Evolutionary conservation across 2,113 vertebrate genomes (phyloP).

Genomic region (Meriones unguiculatus): DNA sequence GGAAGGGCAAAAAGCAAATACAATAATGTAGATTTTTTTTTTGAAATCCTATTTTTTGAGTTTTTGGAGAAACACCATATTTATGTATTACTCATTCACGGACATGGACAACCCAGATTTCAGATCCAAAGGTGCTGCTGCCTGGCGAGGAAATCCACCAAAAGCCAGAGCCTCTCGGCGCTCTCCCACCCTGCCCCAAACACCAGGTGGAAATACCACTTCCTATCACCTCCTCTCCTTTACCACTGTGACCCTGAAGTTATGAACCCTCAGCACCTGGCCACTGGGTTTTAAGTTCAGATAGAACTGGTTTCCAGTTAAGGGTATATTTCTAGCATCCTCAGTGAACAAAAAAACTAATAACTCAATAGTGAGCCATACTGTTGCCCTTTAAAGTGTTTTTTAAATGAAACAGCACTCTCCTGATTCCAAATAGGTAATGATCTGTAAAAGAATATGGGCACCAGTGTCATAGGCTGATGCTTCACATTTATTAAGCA

Average conservation of each 20-base stretch:
- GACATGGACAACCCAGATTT: background rate
- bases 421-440: background rate
- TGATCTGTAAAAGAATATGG: background rate
- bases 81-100: background rate
- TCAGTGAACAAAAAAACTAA: background rate
- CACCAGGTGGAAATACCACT: background rate
- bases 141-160: background rate
- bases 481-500: background rate
- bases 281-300: background rate
- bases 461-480: background rate
- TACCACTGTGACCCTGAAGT: background rate
- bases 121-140: background rate
- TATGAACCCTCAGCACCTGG: background rate
- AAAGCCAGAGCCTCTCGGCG: background rate
- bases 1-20: background rate
- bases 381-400: background rate
- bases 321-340: conserved; percentile 4
- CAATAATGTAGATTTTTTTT: background rate
- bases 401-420: background rate
- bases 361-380: background rate
- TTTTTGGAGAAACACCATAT: background rate
- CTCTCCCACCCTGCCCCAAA: background rate
- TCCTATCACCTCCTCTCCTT: background rate
- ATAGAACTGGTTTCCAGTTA: background rate
- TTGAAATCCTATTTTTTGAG: conserved; percentile 28